phyloP scores from a whole-genome alignment of 2,797 vertebrate genomes.

The Clamator glandarius region DNA sequence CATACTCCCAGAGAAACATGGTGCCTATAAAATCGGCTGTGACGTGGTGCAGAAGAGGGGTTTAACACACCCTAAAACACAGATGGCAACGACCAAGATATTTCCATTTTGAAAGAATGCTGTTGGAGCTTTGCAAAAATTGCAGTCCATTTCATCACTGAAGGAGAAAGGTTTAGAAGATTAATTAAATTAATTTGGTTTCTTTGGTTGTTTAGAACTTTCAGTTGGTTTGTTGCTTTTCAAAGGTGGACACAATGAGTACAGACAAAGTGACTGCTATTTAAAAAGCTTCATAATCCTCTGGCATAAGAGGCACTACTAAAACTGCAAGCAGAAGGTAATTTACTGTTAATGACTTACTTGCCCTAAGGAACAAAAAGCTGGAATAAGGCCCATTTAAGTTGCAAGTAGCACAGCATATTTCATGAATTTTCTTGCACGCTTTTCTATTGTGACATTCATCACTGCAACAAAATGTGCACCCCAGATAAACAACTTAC shows the following conservation, averaged over 20 bases:
- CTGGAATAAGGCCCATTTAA: background rate
- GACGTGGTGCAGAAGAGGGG: background rate
- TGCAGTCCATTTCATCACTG: background rate
- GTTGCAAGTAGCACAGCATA: background rate
- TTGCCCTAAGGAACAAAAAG: background rate
- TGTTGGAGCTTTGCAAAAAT: background rate
- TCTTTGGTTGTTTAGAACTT: background rate
- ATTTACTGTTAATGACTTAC: background rate
- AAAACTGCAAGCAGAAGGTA: background rate
- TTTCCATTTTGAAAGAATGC: constrained; percentile 9
- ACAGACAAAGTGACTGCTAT: background rate
- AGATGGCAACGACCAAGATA: constrained; percentile 4
- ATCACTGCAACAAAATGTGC: background rate
- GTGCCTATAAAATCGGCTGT: background rate
- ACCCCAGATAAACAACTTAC: background rate
- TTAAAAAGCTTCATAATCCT: background rate
- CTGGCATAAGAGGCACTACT: background rate
- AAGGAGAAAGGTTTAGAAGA: constrained; percentile 3
- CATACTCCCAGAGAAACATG: background rate
- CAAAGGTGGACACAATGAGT: background rate
- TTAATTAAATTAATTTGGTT: constrained; percentile 5
- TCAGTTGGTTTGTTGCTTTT: background rate
- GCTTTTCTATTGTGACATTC: background rate
- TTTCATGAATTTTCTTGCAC: background rate
- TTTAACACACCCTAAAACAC: constrained; percentile 26